A percentile compares a stretch with the other conserved stretches of the same genome.
phyloP scores from a whole-genome alignment of 2,113 vertebrate species.

The Acanthochromis polyacanthus region DNA sequence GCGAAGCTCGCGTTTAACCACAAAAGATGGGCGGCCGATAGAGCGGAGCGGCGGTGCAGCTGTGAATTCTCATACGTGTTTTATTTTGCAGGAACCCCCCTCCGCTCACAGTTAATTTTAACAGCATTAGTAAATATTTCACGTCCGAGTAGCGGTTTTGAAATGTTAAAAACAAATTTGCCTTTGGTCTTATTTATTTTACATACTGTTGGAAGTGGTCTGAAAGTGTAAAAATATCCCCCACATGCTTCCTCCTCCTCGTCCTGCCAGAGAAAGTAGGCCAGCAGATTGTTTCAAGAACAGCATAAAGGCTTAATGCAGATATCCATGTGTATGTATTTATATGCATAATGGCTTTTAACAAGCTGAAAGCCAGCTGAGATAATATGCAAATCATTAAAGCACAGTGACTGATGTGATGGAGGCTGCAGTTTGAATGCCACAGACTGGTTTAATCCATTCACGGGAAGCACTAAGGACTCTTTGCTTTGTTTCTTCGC shows the following conservation, averaged over 20 bases:
- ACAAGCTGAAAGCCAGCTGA: slow-evolving; percentile 44
- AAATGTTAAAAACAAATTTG: slow-evolving; percentile 55
- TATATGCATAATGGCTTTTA: slow-evolving; percentile 28
- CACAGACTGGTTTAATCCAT: not conserved
- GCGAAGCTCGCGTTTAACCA: slow-evolving; percentile 33
- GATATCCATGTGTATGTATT: slow-evolving; percentile 23
- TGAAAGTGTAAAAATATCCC: slow-evolving; percentile 62
- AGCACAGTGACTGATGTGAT: slow-evolving; percentile 1
- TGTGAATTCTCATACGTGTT: slow-evolving; percentile 10
- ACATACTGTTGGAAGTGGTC: slow-evolving; percentile 29
- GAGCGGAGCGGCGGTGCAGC: slow-evolving; percentile 28
- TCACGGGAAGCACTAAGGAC: not conserved
- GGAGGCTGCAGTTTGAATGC: slow-evolving; percentile 13
- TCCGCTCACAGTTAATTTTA: slow-evolving; percentile 25
- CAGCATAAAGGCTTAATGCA: slow-evolving; percentile 47
- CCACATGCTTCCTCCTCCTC: slow-evolving; percentile 48
- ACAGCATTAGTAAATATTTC: slow-evolving; percentile 13
- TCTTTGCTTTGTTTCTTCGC: slow-evolving; percentile 44
- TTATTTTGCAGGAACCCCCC: not conserved
- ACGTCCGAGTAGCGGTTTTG: slow-evolving; percentile 24
- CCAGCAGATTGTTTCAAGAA: slow-evolving; percentile 57
- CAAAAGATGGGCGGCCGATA: slow-evolving; percentile 1
- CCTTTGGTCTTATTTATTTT: slow-evolving; percentile 62
- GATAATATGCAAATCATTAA: slow-evolving; percentile 55
- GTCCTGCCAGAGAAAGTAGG: slow-evolving; percentile 65